phyloP scores from a whole-genome alignment of 2,888 invertebrate genomes.

The Lacanobia oleracea region DNA sequence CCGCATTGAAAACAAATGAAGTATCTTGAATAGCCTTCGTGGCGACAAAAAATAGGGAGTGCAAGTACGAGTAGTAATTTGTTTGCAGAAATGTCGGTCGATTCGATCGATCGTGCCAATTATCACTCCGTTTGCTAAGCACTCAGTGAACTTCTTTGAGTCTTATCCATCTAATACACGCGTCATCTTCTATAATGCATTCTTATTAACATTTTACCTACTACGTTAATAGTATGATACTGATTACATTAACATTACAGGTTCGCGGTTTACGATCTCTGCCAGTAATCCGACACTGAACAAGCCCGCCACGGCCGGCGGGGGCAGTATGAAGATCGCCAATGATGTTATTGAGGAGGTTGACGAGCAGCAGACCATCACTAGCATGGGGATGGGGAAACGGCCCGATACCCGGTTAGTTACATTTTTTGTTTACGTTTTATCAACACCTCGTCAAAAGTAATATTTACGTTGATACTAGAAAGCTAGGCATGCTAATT shows the following conservation, averaged over 20 bases:
- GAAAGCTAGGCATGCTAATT: neutral
- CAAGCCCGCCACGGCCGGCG: conserved; percentile 81
- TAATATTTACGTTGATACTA: neutral
- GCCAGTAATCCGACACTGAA: conserved; percentile 85
- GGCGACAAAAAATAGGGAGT: neutral
- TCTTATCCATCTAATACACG: conserved; percentile 32
- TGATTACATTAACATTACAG: conserved; percentile 69
- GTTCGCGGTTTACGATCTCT: conserved; percentile 82
- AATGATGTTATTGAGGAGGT: conserved; percentile 94
- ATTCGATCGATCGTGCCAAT: conserved; percentile 1
- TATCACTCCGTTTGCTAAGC: neutral
- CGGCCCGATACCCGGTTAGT: conserved; percentile 85
- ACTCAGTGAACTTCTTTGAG: conserved; percentile 20
- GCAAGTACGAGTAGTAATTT: neutral
- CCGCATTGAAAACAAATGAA: neutral
- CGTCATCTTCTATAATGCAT: conserved; percentile 34
- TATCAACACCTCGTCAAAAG: conserved; percentile 4
- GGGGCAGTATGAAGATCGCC: conserved; percentile 92
- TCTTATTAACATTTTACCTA: conserved; percentile 42
- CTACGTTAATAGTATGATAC: conserved; percentile 23
- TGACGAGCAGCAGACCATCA: conserved; percentile 95
- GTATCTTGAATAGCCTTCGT: neutral
- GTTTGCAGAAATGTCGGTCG: conserved; percentile 17
- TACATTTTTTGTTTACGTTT: conserved; percentile 11
- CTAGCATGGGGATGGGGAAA: conserved; percentile 92